These are phyloP conservation scores for Coregonus suidteri DNA, from an alignment of 2,797 vertebrate species.

Conservation along the genomic window DNA sequence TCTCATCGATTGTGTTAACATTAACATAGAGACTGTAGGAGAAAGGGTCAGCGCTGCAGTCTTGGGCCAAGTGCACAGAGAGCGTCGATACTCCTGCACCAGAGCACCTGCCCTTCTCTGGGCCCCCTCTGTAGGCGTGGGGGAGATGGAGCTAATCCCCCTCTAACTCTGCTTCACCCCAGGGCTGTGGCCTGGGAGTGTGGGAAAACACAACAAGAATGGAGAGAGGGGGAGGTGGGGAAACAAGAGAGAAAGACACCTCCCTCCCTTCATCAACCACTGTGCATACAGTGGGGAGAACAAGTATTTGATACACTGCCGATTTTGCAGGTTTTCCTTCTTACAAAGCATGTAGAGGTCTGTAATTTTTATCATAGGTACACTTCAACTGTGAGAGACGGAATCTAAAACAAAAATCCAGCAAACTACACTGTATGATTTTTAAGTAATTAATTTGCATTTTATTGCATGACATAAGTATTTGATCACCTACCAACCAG, in stretches of 20 bases:
- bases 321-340: too few relatives aligned
- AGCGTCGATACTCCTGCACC: constrained; percentile 38
- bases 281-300: not conserved
- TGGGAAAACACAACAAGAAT: not conserved
- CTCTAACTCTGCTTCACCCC: constrained; percentile 1
- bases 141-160: not conserved
- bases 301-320: too few relatives aligned
- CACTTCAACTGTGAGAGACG: too few relatives aligned
- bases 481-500: too few relatives aligned
- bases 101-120: not conserved
- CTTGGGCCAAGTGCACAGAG: constrained; percentile 3
- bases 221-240: not conserved
- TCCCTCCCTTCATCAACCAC: not conserved
- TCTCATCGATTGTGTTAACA: not conserved
- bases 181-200: not conserved
- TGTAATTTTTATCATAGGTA: too few relatives aligned
- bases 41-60: constrained; percentile 11
- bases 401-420: too few relatives aligned
- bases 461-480: too few relatives aligned
- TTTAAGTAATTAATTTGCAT: too few relatives aligned
- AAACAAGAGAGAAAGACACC: not conserved
- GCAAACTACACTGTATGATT: too few relatives aligned
- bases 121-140: not conserved
- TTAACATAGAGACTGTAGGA: not conserved
- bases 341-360: too few relatives aligned